phyloP scores from a whole-genome alignment of 2,888 invertebrate species.

The Standfussiana lucernea region DNA sequence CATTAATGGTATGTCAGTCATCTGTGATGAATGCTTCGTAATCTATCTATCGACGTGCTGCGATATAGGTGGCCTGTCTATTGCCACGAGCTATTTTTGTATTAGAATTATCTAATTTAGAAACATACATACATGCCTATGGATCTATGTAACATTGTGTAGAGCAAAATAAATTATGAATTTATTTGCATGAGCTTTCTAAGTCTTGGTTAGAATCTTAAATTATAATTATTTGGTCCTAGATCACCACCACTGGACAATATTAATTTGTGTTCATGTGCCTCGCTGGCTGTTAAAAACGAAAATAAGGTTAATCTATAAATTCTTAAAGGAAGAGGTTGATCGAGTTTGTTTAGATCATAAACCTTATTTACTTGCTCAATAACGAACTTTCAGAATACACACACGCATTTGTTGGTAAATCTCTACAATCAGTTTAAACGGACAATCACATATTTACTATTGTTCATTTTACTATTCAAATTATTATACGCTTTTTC shows the following conservation, averaged over 20 bases:
- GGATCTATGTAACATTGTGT: not conserved
- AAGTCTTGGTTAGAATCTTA: no score
- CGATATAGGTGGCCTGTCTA: constrained; percentile 43
- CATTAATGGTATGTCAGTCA: constrained; percentile 63
- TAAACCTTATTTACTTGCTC: not conserved
- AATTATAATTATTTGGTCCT: no score
- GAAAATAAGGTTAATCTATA: not conserved
- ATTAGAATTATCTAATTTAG: constrained; percentile 1
- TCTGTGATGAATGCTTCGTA: constrained; percentile 57
- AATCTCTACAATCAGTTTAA: not conserved
- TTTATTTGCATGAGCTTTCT: not conserved
- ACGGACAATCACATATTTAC: not conserved
- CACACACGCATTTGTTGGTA: not conserved
- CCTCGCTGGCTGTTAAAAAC: not conserved
- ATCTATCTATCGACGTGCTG: constrained; percentile 36
- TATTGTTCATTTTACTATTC: no score
- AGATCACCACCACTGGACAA: not conserved
- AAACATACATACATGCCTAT: not conserved
- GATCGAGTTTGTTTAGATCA: not conserved
- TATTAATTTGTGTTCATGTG: not conserved
- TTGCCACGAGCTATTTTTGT: constrained; percentile 18
- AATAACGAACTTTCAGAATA: not conserved
- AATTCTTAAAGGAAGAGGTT: no score
- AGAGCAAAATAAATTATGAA: not conserved
- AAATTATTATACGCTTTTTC: constrained; percentile 4